Base-by-base conservation (phyloP, 64 coral and sea anemone species). In the Pocillopora verrucosa region DNA sequence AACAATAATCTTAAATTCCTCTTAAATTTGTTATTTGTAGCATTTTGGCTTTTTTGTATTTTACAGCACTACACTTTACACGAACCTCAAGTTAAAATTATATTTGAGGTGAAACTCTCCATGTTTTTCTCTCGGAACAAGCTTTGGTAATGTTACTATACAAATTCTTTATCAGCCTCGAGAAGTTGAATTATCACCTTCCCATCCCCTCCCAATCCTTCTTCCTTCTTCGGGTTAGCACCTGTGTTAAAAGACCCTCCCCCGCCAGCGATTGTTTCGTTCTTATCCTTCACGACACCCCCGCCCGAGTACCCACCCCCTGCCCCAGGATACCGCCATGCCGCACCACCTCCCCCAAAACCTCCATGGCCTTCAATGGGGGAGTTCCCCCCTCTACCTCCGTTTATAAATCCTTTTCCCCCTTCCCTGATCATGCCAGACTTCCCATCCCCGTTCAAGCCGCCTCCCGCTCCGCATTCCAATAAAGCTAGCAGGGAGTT, bases 221-320 rank as follows among this genome's bases (percentile, higher is more conserved):
- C 77, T 63, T 20, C 36, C 30, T 89, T 96, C 22, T 87, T 82
- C 61, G 76, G 76, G 15, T 87, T 63, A 20, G 20, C 83, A 19
- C 94, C 94, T 3, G 73, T 19, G 60, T 96, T 96, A 24, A 75
- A 90, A 13, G 94, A 96, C 0, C 87, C 94, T 68, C 94, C 94
- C 45, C 94, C 94, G 35, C 94, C 94, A 1, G 94, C 94, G 16
- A 90, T 63, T 19, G 75, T 91, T 57, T 56, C 63, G 5, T 22
- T 15, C 4, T 26, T 25, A 12, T 15, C 70, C 64, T 87, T 84
- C 65, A 45, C 74, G 1, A 92, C 79, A 36, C 94, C 94, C 41
- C 91, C 94, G 25, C 94, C 94, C 5, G 94, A 93, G 65, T 93
- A 96, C 62, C 94, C 94, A 61, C 94, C 94, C 58, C 94, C 94